These are phyloP conservation scores for Bombus impatiens DNA, from an alignment of 1,140 invertebrate species.

Conservation along the genomic window DNA sequence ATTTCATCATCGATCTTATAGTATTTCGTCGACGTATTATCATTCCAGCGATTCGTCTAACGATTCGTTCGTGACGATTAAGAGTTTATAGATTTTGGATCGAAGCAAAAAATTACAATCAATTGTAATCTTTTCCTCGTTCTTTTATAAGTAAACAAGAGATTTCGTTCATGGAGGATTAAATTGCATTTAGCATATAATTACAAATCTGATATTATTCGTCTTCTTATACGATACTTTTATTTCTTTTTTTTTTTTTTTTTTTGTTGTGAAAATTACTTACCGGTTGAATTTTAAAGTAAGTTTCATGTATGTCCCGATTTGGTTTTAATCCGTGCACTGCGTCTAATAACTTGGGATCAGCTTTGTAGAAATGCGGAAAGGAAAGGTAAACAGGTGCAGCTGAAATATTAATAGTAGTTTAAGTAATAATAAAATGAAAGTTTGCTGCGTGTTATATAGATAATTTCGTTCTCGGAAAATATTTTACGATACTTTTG, in stretches of 20 bases:
- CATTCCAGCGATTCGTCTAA: too few relatives aligned
- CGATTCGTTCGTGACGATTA: too few relatives aligned
- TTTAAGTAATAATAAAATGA: neutral
- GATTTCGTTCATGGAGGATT: too few relatives aligned
- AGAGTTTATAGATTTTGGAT: too few relatives aligned
- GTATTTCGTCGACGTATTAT: too few relatives aligned
- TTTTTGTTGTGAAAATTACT: constrained; percentile 62
- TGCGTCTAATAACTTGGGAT: constrained; percentile 86
- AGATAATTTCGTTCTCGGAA: neutral
- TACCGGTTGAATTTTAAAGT: constrained; percentile 94
- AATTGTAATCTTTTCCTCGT: neutral
- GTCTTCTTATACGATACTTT: neutral
- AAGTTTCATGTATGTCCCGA: constrained; percentile 88
- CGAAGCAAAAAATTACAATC: neutral
- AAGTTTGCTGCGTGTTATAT: too few relatives aligned
- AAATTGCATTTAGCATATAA: neutral
- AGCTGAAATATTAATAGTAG: constrained; percentile 82
- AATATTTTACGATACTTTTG: neutral
- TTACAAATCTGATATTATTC: neutral
- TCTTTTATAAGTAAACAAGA: too few relatives aligned
- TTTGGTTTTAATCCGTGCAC: constrained; percentile 90
- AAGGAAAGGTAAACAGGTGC: constrained; percentile 93
- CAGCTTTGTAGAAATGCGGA: constrained; percentile 94
- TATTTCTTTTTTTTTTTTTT: neutral
- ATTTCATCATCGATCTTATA: too few relatives aligned